Base-by-base conservation (phyloP, 2,888 invertebrate genomes). In the Ochlodes sylvanus region DNA sequence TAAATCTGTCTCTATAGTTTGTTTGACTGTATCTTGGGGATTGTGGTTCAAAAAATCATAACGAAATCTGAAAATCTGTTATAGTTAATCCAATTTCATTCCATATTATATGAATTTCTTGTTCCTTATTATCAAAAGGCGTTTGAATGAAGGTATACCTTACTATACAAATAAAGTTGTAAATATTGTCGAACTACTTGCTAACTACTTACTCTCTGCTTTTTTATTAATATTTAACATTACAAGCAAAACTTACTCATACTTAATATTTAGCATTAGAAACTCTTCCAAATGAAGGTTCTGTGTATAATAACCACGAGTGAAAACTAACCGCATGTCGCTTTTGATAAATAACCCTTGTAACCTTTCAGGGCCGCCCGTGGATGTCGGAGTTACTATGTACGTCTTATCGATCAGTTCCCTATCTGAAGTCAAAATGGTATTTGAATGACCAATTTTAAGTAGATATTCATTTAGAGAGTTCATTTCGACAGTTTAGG, bases 341-440 rank as follows among this genome's bases (percentile, higher is more conserved):
- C 64, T 56, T 55, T 44, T 56, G 63, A 56, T 64, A 80, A 80
- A 79, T 83, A 81, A 83, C 68, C 68, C 69, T 79, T 86, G 74
- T 87, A 81, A 84, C 61, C 83, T 95, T 38, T 38, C 38, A 38
- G 38, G 38, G 38, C 38, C 95, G 80, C 96, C 96, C 61, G 96
- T 97, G 87, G 96, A 96, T 87, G 96, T 97, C 80, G 96, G 96
- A 81, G 96, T 97, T 86, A 96, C 96, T 89, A 96, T 97, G 95
- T 96, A 96, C 94, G 96, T 97, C 90, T 95, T 96, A 83, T 96
- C 96, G 88, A 97, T 97, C 94, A 96, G 96, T 92, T 96, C 96
- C 82, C 95, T 97, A 86, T 96, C 96, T 86, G 97, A 97, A 95
- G 96, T 96, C 84, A 95, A 96, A 94, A 97, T 96, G 96, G 96